Base-by-base conservation (phyloP, 2,797 vertebrate genomes). In the Poecilia gillii region DNA sequence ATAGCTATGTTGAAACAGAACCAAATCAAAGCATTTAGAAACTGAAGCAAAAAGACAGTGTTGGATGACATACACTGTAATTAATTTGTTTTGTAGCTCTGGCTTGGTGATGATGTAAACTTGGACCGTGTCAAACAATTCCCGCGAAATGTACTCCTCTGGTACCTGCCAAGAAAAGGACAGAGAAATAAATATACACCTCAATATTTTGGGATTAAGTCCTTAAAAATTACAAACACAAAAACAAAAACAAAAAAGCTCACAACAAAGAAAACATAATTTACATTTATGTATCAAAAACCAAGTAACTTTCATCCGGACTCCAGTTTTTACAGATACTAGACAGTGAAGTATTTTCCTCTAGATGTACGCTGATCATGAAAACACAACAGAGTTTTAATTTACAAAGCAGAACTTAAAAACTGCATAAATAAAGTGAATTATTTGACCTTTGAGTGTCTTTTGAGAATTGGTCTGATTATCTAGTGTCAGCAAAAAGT, bases 41-140 rank as follows among this genome's bases (percentile, higher is more conserved):
- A 12, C 1, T 47, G 45, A 16, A 33, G 36, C 3, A 70, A 70
- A 70, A 33, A 16, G 47, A 28, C 13, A 33, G 53, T 1, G 6
- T 45, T 55, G 8, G 20, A 41, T 71, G 88, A 96, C 98, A 93
- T 95, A 99, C 99, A 99, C 98, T 53, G 99, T 99, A 91, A 99
- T 99, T 49, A 99, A 94, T 89, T 99, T 99, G 95, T 99, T 99
- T 91, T 99, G 99, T 62, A 99, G 95, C 85, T 99, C 99, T 18
- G 98, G 98, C 89, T 99, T 99, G 76, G 99, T 99, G 91, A 99
- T 99, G n/a, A 99, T 97, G 39, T 99, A 99, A 76, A 99, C 99
- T 82, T 99, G 99, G 75, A 99, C 97, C 0, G 97, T 99, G 91
- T 99, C 99, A 88, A 99, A 99, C 47, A 99, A 96, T 91, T 99